Evolutionary conservation across 1,140 invertebrate species (phyloP).

Genomic region (Leptopilina boulardi): DNA sequence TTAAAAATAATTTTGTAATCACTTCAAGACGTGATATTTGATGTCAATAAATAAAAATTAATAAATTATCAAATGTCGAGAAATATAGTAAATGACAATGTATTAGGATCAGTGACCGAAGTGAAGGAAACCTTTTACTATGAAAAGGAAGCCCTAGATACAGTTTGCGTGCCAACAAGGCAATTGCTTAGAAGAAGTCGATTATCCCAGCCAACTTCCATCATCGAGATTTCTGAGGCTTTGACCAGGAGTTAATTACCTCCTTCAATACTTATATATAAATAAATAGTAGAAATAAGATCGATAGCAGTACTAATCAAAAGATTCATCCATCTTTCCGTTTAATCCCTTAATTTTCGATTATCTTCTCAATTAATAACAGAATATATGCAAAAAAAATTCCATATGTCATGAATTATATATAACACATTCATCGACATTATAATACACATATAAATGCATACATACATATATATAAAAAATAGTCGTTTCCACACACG

Average conservation of each 20-base stretch:
- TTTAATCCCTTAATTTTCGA: neutral
- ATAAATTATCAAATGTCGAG: neutral
- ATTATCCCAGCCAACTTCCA: constrained; percentile 6
- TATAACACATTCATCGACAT: neutral
- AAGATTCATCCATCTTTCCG: neutral
- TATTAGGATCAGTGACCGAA: constrained; percentile 10
- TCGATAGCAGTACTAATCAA: constrained; percentile 2
- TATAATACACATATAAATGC: neutral
- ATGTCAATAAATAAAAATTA: neutral
- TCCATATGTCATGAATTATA: constrained; percentile 10
- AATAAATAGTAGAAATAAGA: constrained; percentile 7
- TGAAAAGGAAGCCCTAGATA: constrained; percentile 13
- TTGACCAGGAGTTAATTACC: neutral
- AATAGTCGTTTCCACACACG: neutral
- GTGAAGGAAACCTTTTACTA: constrained; percentile 26
- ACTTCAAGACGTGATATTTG: no score
- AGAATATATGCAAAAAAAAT: neutral
- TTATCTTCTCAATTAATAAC: neutral
- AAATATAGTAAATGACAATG: neutral
- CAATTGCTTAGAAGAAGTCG: constrained; percentile 19
- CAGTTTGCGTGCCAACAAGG: neutral
- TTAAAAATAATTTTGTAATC: no score
- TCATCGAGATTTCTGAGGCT: constrained; percentile 7
- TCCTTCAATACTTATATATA: neutral
- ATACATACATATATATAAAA: neutral